Conservation (phyloP, 1,140 invertebrate species). For the Hylyphantes graminicola region DNA sequence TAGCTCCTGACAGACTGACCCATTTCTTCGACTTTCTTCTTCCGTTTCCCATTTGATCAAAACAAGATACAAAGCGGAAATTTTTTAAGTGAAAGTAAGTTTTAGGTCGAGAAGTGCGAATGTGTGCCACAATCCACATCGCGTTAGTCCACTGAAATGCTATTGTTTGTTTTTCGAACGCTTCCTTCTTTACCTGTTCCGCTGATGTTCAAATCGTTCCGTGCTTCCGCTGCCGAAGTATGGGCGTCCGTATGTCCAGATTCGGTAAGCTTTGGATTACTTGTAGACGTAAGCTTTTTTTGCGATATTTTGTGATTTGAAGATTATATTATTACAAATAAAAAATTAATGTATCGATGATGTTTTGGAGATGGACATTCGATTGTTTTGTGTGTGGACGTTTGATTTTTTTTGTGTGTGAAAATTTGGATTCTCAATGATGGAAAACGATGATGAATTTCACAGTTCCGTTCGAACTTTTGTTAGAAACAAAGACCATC, state of each 20-base stretch:
- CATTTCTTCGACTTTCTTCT: neutral
- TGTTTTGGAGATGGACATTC: neutral
- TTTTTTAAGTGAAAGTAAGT: neutral
- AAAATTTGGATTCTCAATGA: too few species aligned
- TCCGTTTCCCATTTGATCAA: conserved; percentile 18
- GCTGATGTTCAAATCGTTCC: conserved; percentile 12
- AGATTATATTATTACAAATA: neutral
- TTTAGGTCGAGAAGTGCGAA: neutral
- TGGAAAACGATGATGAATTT: too few species aligned
- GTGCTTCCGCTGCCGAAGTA: conserved; percentile 3
- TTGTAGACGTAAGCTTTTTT: conserved; percentile 54
- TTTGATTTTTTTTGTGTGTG: neutral
- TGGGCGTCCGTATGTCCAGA: conserved; percentile 56
- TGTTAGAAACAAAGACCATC: too few species aligned
- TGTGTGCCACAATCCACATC: conserved; percentile 10
- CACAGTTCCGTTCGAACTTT: too few species aligned
- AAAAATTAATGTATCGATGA: neutral
- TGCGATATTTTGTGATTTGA: neutral
- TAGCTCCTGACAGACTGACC: conserved; percentile 17
- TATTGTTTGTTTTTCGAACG: neutral
- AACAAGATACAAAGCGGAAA: conserved; percentile 30
- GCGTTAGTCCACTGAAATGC: neutral
- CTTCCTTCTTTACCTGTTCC: conserved; percentile 21
- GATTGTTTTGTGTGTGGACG: neutral
- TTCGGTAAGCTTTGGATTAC: conserved; percentile 57